These are phyloP conservation scores for Oxyscelio sp. DNA, from an alignment of 2,888 invertebrate genomes.

Conservation along the genomic window DNA sequence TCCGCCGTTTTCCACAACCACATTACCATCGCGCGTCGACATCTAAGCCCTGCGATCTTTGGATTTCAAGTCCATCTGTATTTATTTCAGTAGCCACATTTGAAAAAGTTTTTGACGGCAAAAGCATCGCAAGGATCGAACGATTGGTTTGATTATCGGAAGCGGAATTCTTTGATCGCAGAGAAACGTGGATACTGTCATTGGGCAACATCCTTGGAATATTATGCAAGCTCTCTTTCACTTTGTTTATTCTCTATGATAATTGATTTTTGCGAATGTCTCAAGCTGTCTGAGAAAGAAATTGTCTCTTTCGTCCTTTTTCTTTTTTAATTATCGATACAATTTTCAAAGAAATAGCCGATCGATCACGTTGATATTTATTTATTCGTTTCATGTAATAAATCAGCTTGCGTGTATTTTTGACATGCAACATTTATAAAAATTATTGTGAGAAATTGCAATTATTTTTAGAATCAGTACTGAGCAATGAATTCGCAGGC, in stretches of 20 bases:
- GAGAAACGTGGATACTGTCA: no score
- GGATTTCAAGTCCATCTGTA: no score
- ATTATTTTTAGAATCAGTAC: slow-evolving; percentile 19
- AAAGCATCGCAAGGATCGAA: no score
- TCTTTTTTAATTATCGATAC: slow-evolving; percentile 21
- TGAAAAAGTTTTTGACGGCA: no score
- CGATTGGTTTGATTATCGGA: no score
- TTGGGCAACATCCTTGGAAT: no score
- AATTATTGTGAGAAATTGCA: slow-evolving; percentile 17
- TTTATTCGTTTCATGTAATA: slow-evolving; percentile 30
- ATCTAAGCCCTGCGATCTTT: slow-evolving; percentile 33
- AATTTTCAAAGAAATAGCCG: background rate
- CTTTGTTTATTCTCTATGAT: background rate
- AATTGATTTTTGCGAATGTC: slow-evolving; percentile 33
- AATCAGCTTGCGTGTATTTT: background rate
- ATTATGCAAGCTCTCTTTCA: slow-evolving; percentile 53
- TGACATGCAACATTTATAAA: background rate
- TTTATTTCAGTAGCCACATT: no score
- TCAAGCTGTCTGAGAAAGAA: slow-evolving; percentile 19
- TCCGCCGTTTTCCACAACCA: slow-evolving; percentile 60
- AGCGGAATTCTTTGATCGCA: no score
- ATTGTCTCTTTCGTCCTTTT: slow-evolving; percentile 16
- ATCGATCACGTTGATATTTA: slow-evolving; percentile 47
- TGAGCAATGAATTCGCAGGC: slow-evolving; percentile 7
- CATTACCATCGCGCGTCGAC: slow-evolving; percentile 48